phyloP scores from a whole-genome alignment of 2,888 invertebrate species.

The Byasa hedistus region DNA sequence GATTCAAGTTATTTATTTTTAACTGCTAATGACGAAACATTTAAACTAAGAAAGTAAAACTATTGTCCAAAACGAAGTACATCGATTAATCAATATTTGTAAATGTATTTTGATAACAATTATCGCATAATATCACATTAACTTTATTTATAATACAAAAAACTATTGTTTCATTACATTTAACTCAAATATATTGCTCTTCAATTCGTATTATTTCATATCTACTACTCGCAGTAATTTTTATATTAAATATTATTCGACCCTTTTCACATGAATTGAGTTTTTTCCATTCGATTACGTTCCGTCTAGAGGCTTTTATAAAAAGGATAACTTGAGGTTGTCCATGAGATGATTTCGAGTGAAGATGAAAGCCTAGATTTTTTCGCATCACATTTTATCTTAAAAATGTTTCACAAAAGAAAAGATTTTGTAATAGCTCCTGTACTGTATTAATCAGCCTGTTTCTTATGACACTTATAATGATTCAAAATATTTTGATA shows the following conservation, averaged over 20 bases:
- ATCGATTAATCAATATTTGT: neutral
- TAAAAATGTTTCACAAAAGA: neutral
- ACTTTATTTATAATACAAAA: neutral
- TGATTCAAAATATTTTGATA: no score
- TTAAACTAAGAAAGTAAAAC: no score
- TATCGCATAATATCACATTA: neutral
- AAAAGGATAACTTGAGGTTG: constrained; percentile 24
- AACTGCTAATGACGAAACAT: no score
- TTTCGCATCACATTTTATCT: constrained; percentile 1
- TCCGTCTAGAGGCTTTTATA: constrained; percentile 23
- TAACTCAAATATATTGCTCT: neutral
- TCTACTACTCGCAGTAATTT: constrained; percentile 4
- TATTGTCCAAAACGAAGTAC: neutral
- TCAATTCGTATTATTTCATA: neutral
- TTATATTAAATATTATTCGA: constrained; percentile 21
- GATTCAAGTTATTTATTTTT: no score
- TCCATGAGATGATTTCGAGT: constrained; percentile 15
- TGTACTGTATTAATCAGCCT: no score
- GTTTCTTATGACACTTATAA: no score
- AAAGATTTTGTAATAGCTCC: no score
- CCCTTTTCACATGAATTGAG: constrained; percentile 28
- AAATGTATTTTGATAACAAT: neutral
- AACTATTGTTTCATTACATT: neutral
- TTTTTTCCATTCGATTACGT: constrained; percentile 30
- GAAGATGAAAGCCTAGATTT: constrained; percentile 19